Evolutionary conservation across 2,113 vertebrate genomes (phyloP), one percentile per base, ranked within the genome.

Genomic region (Muntiacus reevesi): DNA sequence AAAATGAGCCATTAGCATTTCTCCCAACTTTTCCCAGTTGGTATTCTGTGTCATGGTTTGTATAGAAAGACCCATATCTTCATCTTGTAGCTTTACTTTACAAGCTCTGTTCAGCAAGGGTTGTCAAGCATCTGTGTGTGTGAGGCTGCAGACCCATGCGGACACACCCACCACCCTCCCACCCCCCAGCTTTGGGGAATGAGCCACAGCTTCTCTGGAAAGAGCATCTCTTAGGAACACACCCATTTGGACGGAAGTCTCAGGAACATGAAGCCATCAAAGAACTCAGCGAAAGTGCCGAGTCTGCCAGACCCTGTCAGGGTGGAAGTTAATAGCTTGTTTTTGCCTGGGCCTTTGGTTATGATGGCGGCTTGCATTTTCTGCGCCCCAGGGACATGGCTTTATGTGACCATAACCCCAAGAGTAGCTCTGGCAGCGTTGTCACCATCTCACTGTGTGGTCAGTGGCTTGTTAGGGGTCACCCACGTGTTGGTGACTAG

Each of bases 101-200:
- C 7, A 25, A 54, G 23, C 36, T 36, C 33, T 27, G 6, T 7
- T 85, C 83, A 43, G 55, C 87, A n/a, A 10, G 9, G 43, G 55
- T 5, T 36, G 6, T n/a, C 27, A 19, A 7, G 12, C 12, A 45
- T n/a, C 52, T 55, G 0, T 19, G 21, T 27, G 21, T 23, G 2
- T 14, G 9, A 16, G 33, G 11, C 64, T 11, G 33, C 36, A 12
- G 71, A 25, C 3, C 0, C 2, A 0, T 17, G 52, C 3, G 30
- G n/a, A 27, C 30, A 4, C 3, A 16, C 27, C 4, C 25, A 1
- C n/a, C 2, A 12, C 25, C 14, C 10, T n/a, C 76, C 67, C 16
- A 11, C n/a, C 76, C 67, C 55, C n/a, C 25, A 19, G 7, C 59
- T 33, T n/a, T 57, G 85, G 47, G 79, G 62, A 3, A 7, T 2